Evolutionary conservation across 1,140 invertebrate genomes (phyloP), one percentile per base, ranked within the genome.

Genomic region (Palaemon carinicauda): DNA sequence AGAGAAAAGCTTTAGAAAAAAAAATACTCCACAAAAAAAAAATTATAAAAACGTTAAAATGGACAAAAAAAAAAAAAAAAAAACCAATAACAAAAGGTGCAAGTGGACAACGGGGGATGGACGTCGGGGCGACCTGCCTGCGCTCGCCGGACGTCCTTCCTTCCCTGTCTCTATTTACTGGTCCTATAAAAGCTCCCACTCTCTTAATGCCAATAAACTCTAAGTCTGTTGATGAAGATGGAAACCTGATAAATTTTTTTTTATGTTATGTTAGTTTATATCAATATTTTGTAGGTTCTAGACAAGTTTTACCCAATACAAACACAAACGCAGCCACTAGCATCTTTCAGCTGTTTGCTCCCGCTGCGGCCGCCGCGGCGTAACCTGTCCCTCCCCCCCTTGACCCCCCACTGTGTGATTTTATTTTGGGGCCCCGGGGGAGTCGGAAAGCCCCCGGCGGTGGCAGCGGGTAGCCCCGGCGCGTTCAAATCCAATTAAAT

Each of bases 131-230:
- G 50, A 79, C 29, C 21, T 78, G 77, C 52, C 74, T 77, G 52
- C 82, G 33, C 73, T 78, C 73, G n/a, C n/a, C n/a, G n/a, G n/a
- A n/a, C 74, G 7, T 19, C 33, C n/a, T 15, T 29, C 41, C 56
- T 75, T 31, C 52, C 41, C 29, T 52, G 81, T 19, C 71, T 87
- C 79, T 71, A 71, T 87, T 71, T 79, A 71, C 78, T 87, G 41
- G n/a, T 87, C 69, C 1, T 51, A 82, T 87, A 88, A n/a, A n/a
- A n/a, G n/a, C 82, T 83, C 87, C 89, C 79, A 88, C 87, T 54
- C 50, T 80, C 82, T 87, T 86, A 87, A 88, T 85, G 88, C 88
- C 88, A 89, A 89, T 89, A 89, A 60, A 81, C 69, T 88, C 86
- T 89, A 89, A 89, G 88, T 88, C 86, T 89, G 65, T 89, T 84